Evolutionary conservation across 2,797 vertebrate genomes (phyloP), one percentile per base, ranked within the genome.

Genomic region (Buphagus erythrorhynchus): DNA sequence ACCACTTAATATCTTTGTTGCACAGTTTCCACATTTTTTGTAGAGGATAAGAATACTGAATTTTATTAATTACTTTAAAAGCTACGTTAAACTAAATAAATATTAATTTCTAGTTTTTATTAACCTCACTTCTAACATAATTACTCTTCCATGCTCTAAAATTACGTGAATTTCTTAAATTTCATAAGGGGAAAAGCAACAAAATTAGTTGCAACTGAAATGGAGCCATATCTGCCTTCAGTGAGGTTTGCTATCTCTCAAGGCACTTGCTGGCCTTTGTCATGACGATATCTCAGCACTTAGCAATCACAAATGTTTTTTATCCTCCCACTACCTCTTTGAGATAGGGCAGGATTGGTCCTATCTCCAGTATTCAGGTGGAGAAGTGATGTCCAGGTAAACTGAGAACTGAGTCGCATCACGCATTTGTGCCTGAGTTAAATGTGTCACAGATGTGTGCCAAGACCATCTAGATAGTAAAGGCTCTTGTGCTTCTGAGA

Each of bases 311-410:
- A 88, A 88, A 75, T 59, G 33, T 13, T 69, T 73, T 96, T 93
- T 82, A 77, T 82, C 42, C 45, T 79, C 35, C 19, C 48, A 77
- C 38, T 86, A 59, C 48, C 10, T 76, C 74, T 68, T n/a, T 61
- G 33, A 76, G 67, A 63, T 65, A 94, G 42, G n/a, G 17, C 6
- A 71, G 52, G 52, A 52, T 71, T 93, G 46, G 46, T 73, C 35
- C 78, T 91, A 93, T 88, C 63, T 87, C 25, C 3, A 2, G 58
- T 63, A 59, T 52, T 74, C 86, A 95, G 92, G 78, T 93, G 63
- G 14, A 90, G 87, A 88, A 93, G 38, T 51, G 67, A 87, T 49
- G 45, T 76, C 57, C 69, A 94, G 84, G 93, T 93, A 93, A 90
- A 71, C 59, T 1, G 11, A 74, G 86, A 93, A 42, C 16, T 75